phyloP scores from a whole-genome alignment of 2,888 invertebrate species.

The Anoplius nigerrimus region DNA sequence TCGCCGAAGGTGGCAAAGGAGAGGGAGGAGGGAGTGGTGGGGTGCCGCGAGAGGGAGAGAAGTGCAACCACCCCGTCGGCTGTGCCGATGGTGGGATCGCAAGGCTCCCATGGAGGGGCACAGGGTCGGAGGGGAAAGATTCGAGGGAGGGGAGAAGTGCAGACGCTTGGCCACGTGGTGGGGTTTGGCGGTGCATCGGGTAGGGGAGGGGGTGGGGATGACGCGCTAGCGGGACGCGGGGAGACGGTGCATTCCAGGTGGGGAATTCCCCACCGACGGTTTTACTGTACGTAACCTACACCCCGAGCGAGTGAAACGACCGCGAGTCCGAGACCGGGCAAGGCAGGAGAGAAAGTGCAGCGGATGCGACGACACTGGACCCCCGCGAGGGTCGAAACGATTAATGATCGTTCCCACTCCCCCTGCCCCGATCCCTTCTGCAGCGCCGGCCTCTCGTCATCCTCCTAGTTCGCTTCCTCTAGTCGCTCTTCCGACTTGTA shows the following conservation, averaged over 20 bases:
- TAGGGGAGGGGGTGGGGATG: constrained; percentile 17
- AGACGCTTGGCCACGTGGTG: constrained; percentile 41
- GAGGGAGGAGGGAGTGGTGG: constrained; percentile 3
- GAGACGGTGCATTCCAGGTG: constrained; percentile 60
- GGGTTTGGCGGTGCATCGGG: constrained; percentile 39
- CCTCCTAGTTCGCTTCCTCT: background rate
- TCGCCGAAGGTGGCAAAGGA: constrained; percentile 17
- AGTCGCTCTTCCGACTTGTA: background rate
- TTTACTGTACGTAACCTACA: constrained; percentile 50
- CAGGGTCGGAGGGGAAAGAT: no score
- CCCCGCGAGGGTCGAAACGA: constrained; percentile 56
- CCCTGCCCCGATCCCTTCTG: background rate
- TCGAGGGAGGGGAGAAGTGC: no score
- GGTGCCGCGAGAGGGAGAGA: constrained; percentile 9
- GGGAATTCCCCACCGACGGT: constrained; percentile 53
- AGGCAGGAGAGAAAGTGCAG: constrained; percentile 59
- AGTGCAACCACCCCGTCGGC: constrained; percentile 38
- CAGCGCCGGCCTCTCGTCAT: background rate
- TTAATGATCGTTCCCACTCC: constrained; percentile 46
- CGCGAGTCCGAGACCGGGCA: constrained; percentile 26
- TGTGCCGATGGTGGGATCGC: background rate
- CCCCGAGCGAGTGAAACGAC: constrained; percentile 52
- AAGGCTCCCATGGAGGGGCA: background rate
- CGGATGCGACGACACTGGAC: constrained; percentile 61
- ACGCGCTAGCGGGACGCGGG: constrained; percentile 50